phyloP scores from a whole-genome alignment of 2,888 invertebrate species.

The Microplitis deprimator region DNA sequence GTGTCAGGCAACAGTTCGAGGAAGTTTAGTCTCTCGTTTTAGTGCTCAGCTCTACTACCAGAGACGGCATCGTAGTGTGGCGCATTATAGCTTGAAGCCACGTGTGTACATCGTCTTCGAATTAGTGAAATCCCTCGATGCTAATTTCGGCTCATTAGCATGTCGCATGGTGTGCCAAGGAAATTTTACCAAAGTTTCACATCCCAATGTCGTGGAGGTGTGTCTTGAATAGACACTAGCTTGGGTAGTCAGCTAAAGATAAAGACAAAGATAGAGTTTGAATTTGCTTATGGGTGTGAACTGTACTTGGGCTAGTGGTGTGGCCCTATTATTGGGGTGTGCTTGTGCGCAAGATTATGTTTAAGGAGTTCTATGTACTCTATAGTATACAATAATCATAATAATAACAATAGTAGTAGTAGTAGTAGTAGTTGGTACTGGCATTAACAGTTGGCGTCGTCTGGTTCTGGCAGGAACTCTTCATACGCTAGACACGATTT shows the following conservation, averaged over 20 bases:
- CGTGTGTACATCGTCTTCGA: constrained; percentile 42
- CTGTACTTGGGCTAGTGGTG: background rate
- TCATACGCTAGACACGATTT: constrained; percentile 70
- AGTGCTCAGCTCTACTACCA: background rate
- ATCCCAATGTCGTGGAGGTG: constrained; percentile 34
- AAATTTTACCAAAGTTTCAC: constrained; percentile 52
- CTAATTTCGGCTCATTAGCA: constrained; percentile 57
- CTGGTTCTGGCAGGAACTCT: constrained; percentile 53
- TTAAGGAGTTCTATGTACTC: constrained; percentile 42
- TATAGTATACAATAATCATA: background rate
- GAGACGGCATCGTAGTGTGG: background rate
- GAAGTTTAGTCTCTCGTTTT: constrained; percentile 20
- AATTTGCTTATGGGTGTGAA: background rate
- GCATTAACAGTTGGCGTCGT: constrained; percentile 50
- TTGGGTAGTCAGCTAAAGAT: constrained; percentile 25
- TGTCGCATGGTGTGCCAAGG: constrained; percentile 45
- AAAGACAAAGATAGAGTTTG: constrained; percentile 20
- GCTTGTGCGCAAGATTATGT: constrained; percentile 52
- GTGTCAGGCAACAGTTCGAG: constrained; percentile 33
- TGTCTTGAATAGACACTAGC: constrained; percentile 1
- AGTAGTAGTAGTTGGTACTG: background rate
- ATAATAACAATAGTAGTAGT: background rate
- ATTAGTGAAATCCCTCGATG: constrained; percentile 42
- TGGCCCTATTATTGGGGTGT: constrained; percentile 34
- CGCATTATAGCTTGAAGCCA: constrained; percentile 25